Base-by-base conservation (phyloP, 2,113 vertebrate species). In the Synodontis membranacea region DNA sequence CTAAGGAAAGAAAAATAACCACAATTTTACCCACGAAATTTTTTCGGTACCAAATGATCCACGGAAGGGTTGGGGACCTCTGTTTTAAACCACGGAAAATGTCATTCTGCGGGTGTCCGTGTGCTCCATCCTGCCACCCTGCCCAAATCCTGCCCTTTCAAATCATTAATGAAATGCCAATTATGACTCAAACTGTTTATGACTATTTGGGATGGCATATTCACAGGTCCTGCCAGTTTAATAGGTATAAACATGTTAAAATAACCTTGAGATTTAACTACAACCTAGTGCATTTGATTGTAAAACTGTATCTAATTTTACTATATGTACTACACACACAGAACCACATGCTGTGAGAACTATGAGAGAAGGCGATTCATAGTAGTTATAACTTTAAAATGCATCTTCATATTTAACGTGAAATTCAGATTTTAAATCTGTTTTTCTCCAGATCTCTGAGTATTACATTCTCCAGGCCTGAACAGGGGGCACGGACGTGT, bases 401-500 rank as follows among this genome's bases (percentile, higher is more conserved):
- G 44, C 31, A 80, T 64, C 75, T 42, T 68, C 50, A 44, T 39
- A 54, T 48, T 52, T 68, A 4, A 79, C 79, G 66, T 68, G 23
- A 80, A 80, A 80, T 82, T 74, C 68, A 75, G 46, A 79, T 72
- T 76, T 80, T 9, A 10, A 39, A 75, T 74, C 66, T 42, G 56
- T 68, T 60, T 80, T 86, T 31, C 31, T 31, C 39, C 25, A 83
- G 5, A 70, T 82, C 80, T 83, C 79, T 68, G 39, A 48, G 28
- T 74, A 34, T 44, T 72, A 50, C 79, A 85, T 82, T 82, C 89
- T 86, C 84, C 39, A 85, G 78, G 76, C 37, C 80, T 83, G 64
- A 87, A 52, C 74, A 48, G 39, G 80, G 85, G 85, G 54, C 17
- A 70, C 0, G 39, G 54, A 60, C 60, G 60, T 87, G 74, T 80